Base-by-base conservation (phyloP, 2,113 vertebrate genomes). In the Pseudorhombus dupliciocellatus region DNA sequence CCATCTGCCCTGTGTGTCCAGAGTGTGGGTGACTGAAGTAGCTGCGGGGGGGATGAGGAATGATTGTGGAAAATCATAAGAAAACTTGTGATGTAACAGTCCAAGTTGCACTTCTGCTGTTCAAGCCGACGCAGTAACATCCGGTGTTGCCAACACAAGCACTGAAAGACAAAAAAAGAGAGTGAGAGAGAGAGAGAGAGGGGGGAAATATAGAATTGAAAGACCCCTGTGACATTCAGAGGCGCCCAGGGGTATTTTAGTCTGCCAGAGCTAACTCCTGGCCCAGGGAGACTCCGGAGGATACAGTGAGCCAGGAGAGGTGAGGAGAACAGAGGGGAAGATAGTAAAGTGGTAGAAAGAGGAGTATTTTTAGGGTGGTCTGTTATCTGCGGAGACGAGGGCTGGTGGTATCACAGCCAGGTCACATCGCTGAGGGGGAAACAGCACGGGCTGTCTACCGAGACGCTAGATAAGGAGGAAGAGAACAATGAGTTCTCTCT, bases 1-100 rank as follows among this genome's bases (percentile, higher is more conserved):
- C 91, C 91, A 91, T 92, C 91, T 92, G 91, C 88, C 89, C 89
- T 74, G 72, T 62, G 66, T 87, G 90, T 89, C 91, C 88, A 90
- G 80, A 84, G 82, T 87, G 88, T 90, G 88, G 90, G 84, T 90
- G 88, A 87, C 73, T 89, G 86, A 82, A 84, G 80, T 75, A 77
- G 76, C 79, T 77, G 86, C 46, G 25, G 46, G 53, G 67, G 59
- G 31, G 56, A 63, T 67, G 80, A 75, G 72, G 80, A 81, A 83
- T 90, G 79, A 83, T 88, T 83, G 81, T 85, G 74, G 86, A 83
- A 85, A 85, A 83, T 77, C 21, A 52, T 67, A 87, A 87, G 77
- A 84, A 80, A 87, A 88, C 81, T 84, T 88, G 85, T 85, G 88
- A 90, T 88, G 78, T 88, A 89, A 90, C 86, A 81, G 79, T 80